Evolutionary conservation across 2,113 vertebrate species (phyloP).

Genomic region (Caretta caretta): DNA sequence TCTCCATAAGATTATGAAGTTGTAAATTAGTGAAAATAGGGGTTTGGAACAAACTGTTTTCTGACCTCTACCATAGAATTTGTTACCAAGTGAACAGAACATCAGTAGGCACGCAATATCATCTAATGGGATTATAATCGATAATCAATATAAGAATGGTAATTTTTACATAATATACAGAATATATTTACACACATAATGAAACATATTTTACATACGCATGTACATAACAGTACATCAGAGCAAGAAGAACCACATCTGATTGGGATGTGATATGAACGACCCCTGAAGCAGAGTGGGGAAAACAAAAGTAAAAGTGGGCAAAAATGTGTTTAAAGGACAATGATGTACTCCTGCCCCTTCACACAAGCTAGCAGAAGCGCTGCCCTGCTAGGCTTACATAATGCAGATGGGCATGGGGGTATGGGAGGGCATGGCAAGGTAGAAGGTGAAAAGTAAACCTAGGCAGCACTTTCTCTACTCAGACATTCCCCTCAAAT

Average conservation of each 20-base stretch:
- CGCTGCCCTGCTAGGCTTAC: background rate
- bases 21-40: background rate
- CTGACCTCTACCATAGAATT: background rate
- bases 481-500: background rate
- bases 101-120: background rate
- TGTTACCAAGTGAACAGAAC: background rate
- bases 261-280: constrained; percentile 33
- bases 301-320: constrained; percentile 51
- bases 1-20: background rate
- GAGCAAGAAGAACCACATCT: constrained; percentile 17
- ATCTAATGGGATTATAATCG: background rate
- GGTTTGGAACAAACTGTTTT: constrained; percentile 10
- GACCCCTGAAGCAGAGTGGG: constrained; percentile 47
- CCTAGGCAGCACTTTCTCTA: background rate
- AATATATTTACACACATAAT: rapidly evolving
- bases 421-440: constrained; percentile 24
- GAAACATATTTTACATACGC: constrained; percentile 6
- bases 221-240: background rate
- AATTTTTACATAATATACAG: constrained; percentile 15
- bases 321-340: constrained; percentile 48
- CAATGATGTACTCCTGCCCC: constrained; percentile 50
- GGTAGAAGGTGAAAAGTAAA: background rate
- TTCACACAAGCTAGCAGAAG: constrained; percentile 32
- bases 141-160: background rate
- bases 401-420: constrained; percentile 44